A percentile compares a stretch with the other conserved stretches of the same genome.
phyloP scores from a whole-genome alignment of 1,140 invertebrate species.

The Aradophagus sp. region DNA sequence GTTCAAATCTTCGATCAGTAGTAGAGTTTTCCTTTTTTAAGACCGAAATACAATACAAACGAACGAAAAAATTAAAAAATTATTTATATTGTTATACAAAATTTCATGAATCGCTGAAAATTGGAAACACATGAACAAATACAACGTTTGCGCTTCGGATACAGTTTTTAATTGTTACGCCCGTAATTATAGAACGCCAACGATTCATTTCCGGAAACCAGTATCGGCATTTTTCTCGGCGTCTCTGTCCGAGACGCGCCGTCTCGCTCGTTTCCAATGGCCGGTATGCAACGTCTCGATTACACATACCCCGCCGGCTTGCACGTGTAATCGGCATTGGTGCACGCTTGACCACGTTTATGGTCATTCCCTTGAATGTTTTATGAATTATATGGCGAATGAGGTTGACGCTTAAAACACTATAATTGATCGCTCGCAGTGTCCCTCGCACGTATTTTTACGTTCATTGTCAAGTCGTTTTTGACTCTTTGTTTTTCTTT shows the following conservation, averaged over 20 bases:
- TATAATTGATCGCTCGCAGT: slow-evolving; percentile 37
- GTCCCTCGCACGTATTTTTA: slow-evolving; percentile 30
- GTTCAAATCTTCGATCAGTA: too few relatives aligned
- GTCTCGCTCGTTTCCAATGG: slow-evolving; percentile 13
- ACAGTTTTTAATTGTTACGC: slow-evolving; percentile 28
- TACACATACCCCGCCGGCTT: slow-evolving; percentile 16
- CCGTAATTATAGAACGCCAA: slow-evolving; percentile 43
- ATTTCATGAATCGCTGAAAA: too few relatives aligned
- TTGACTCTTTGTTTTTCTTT: not conserved
- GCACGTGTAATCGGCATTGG: slow-evolving; percentile 11
- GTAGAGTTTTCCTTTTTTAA: too few relatives aligned
- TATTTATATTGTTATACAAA: too few relatives aligned
- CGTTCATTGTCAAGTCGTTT: slow-evolving; percentile 15
- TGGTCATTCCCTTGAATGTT: slow-evolving; percentile 47
- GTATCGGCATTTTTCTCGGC: slow-evolving; percentile 34
- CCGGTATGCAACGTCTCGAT: slow-evolving; percentile 33
- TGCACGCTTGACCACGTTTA: slow-evolving; percentile 44
- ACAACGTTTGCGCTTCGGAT: slow-evolving; percentile 5
- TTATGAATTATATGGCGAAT: slow-evolving; percentile 45
- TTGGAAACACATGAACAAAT: slow-evolving; percentile 10
- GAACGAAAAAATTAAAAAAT: too few relatives aligned
- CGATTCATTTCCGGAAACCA: slow-evolving; percentile 51
- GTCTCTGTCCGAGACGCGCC: too few relatives aligned
- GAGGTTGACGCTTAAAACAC: slow-evolving; percentile 43
- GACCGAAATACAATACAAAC: too few relatives aligned